Percentiles rank a stretch among this genome's conserved stretches.
Evolutionary conservation across 1,140 invertebrate species (phyloP).

Genomic region (Hylaeus anthracinus): DNA sequence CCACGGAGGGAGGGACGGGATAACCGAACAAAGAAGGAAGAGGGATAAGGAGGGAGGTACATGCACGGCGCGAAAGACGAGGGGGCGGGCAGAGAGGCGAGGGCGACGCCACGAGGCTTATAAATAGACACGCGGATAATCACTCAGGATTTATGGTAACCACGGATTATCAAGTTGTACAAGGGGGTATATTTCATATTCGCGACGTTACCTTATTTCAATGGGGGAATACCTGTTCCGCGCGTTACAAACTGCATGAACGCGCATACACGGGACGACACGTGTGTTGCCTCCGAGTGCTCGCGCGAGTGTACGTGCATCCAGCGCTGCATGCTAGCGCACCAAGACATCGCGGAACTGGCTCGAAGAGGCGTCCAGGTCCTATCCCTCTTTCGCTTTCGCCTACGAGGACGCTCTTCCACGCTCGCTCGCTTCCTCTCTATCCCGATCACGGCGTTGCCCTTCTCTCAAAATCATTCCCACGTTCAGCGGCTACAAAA

Average conservation of each 20-base stretch:
- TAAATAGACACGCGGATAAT: slow-evolving; percentile 81
- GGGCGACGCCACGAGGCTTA: slow-evolving; percentile 73
- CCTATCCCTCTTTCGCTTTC: slow-evolving; percentile 37
- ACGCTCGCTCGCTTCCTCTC: slow-evolving; percentile 27
- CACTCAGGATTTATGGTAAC: slow-evolving; percentile 82
- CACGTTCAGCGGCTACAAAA: slow-evolving; percentile 69
- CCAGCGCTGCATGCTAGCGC: neutral
- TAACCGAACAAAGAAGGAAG: slow-evolving; percentile 56
- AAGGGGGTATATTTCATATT: slow-evolving; percentile 81
- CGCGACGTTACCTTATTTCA: slow-evolving; percentile 79
- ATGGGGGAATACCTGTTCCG: slow-evolving; percentile 77
- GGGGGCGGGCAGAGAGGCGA: slow-evolving; percentile 53
- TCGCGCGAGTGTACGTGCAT: slow-evolving; percentile 2
- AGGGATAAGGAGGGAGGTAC: slow-evolving; percentile 51
- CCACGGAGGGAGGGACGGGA: slow-evolving; percentile 22
- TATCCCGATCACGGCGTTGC: slow-evolving; percentile 14
- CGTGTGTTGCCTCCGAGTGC: slow-evolving; percentile 55
- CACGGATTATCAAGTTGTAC: slow-evolving; percentile 82
- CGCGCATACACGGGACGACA: slow-evolving; percentile 58
- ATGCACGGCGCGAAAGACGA: slow-evolving; percentile 38
- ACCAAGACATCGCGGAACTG: slow-evolving; percentile 49
- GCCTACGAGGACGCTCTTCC: neutral
- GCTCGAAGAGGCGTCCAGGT: slow-evolving; percentile 57
- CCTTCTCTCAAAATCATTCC: slow-evolving; percentile 72
- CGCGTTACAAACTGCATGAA: slow-evolving; percentile 68